phyloP scores from a whole-genome alignment of 2,113 vertebrate genomes.

The Chloropsis cyanopogon region DNA sequence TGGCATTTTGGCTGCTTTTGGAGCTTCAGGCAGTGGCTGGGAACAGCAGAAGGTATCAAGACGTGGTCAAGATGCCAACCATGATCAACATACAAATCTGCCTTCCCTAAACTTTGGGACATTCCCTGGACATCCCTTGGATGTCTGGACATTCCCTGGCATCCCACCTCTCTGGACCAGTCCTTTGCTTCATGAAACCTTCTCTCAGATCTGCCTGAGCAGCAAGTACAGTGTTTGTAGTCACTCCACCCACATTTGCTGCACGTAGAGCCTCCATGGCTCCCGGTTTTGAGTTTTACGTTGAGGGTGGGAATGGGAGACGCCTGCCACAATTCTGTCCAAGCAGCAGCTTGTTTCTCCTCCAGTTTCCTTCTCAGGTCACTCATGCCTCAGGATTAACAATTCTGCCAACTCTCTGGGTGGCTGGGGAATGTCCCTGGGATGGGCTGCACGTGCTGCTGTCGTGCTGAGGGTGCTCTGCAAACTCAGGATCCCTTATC shows the following conservation, averaged over 20 bases:
- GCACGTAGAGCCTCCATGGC: neutral
- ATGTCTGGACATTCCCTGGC: neutral
- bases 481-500: neutral
- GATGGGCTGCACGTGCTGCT: neutral
- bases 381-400: neutral
- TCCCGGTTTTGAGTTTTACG: neutral
- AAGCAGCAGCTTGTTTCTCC: neutral
- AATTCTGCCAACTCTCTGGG: neutral
- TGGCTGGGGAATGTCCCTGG: neutral
- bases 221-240: neutral
- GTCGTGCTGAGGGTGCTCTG: neutral
- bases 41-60: neutral
- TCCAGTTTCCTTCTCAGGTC: neutral
- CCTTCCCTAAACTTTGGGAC: neutral
- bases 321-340: neutral
- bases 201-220: neutral
- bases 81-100: neutral
- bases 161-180: neutral
- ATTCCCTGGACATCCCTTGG: neutral
- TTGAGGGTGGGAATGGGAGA: neutral
- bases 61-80: neutral
- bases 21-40: neutral
- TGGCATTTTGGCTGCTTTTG: neutral
- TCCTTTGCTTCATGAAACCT: neutral
- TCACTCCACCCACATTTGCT: neutral